These are phyloP conservation scores for Tetramorium simillimum DNA, from an alignment of 1,140 invertebrate species.

Conservation along the genomic window DNA sequence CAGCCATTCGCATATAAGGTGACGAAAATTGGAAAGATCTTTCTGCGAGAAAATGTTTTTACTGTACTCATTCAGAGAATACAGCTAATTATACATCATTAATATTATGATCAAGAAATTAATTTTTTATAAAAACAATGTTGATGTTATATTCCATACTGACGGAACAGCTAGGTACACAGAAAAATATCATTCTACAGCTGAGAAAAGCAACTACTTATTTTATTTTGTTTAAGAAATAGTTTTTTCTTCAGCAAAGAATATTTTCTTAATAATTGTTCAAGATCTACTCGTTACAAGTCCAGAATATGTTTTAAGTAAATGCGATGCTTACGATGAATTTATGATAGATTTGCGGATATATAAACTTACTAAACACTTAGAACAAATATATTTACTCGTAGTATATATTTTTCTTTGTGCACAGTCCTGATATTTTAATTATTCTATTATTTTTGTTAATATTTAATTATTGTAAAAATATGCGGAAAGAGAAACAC, in stretches of 20 bases:
- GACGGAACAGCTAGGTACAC: not conserved
- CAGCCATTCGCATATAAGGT: constrained; percentile 18
- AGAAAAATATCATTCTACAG: too few species aligned
- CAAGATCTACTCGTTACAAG: too few species aligned
- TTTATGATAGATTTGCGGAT: too few species aligned
- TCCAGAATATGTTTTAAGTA: too few species aligned
- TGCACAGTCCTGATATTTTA: not conserved
- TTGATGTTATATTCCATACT: not conserved
- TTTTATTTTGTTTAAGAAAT: too few species aligned
- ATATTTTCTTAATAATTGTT: too few species aligned
- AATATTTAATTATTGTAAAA: constrained; percentile 2
- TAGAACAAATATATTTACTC: too few species aligned
- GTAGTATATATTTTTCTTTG: too few species aligned
- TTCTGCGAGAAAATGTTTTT: constrained; percentile 20
- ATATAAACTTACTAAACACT: too few species aligned
- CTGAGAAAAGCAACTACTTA: too few species aligned
- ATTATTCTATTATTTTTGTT: not conserved
- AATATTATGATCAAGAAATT: not conserved
- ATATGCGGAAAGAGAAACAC: not conserved
- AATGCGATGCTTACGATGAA: too few species aligned
- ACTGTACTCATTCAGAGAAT: not conserved
- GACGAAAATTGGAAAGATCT: constrained; percentile 37
- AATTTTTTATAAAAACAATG: not conserved
- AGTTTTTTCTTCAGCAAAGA: too few species aligned
- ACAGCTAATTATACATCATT: not conserved